A percentile compares a stretch with the other conserved stretches of the same genome.
Conservation (phyloP, 1,140 invertebrate species). For the Lepidurus packardi region DNA sequence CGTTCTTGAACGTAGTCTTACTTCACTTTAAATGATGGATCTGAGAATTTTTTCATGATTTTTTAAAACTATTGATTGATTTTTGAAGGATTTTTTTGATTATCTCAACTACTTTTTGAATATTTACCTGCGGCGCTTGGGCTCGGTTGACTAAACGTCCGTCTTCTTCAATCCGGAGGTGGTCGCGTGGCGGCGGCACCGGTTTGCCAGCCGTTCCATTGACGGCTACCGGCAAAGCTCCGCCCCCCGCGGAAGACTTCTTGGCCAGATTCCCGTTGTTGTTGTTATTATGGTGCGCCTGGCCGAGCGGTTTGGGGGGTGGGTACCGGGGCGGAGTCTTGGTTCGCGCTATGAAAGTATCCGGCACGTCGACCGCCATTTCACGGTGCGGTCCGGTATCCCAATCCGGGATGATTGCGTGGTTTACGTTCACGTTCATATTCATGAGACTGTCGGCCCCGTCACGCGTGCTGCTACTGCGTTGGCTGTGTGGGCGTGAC, state of each 20-base stretch:
- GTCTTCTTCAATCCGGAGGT: constrained; percentile 55
- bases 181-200: constrained; percentile 67
- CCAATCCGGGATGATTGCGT: constrained; percentile 37
- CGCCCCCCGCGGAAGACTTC: neutral
- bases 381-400: constrained; percentile 54
- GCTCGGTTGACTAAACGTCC: constrained; percentile 53
- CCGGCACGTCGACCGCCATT: constrained; percentile 97
- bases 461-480: constrained; percentile 33
- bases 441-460: constrained; percentile 45
- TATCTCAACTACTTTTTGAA: too few species aligned
- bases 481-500: constrained; percentile 15
- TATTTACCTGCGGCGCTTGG: constrained; percentile 54
- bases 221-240: neutral
- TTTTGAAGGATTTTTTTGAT: too few species aligned
- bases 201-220: constrained; percentile 46
- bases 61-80: too few species aligned
- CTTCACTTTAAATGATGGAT: too few species aligned
- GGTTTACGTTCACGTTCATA: constrained; percentile 40
- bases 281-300: constrained; percentile 33
- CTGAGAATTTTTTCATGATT: too few species aligned
- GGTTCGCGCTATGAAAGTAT: constrained; percentile 82
- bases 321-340: constrained; percentile 89
- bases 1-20: too few species aligned
- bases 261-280: neutral
- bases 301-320: constrained; percentile 57